Evolutionary conservation across 2,797 vertebrate species (phyloP).

Genomic region (Ciconia nigra): DNA sequence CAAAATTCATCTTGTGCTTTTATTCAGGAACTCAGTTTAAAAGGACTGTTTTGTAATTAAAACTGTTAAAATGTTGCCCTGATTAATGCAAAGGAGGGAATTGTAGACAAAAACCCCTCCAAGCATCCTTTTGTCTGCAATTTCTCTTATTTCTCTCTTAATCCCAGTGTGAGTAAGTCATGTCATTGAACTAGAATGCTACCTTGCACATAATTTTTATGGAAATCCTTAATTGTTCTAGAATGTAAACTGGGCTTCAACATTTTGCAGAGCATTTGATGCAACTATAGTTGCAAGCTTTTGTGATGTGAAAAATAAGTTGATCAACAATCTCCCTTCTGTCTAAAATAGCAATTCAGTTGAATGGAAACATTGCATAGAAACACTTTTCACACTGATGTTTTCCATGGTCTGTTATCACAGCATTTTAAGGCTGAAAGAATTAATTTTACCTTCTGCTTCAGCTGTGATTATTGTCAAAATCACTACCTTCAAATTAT

Average conservation of each 20-base stretch:
- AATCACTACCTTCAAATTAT: not conserved
- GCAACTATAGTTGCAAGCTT: not conserved
- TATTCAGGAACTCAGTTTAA: not conserved
- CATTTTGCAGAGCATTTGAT: not conserved
- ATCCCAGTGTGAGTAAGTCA: not conserved
- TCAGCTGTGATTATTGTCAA: not conserved
- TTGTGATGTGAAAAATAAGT: not conserved
- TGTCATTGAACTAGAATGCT: not conserved
- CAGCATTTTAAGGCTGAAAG: not conserved
- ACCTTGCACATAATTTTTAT: not conserved
- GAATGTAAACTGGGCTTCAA: not conserved
- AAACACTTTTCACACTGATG: not conserved
- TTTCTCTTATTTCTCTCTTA: not conserved
- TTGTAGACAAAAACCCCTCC: not conserved
- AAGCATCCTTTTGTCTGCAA: not conserved
- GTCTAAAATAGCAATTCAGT: not conserved
- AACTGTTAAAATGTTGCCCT: not conserved
- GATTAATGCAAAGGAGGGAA: not conserved
- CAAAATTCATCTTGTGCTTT: not conserved
- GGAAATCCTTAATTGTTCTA: not conserved
- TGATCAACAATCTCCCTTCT: not conserved
- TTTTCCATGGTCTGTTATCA: not conserved
- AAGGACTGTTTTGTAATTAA: not conserved
- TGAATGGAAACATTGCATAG: not conserved
- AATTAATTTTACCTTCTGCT: not conserved